These are phyloP conservation scores for Laupala kohalensis DNA, from an alignment of 1,140 invertebrate species.

Conservation along the genomic window DNA sequence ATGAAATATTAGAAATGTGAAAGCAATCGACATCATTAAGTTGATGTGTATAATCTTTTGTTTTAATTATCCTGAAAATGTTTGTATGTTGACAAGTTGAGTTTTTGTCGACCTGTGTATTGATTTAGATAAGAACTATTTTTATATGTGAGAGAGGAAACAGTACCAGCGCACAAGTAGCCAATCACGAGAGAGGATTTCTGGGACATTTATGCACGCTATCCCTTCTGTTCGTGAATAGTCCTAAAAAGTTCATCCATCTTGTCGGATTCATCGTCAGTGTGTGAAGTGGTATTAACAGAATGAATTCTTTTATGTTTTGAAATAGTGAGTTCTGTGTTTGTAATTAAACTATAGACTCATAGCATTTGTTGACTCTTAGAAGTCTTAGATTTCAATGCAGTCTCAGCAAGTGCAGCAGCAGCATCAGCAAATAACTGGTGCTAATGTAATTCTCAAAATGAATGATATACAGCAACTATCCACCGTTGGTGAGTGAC, in stretches of 20 bases:
- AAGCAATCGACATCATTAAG: too few species aligned
- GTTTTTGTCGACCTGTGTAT: too few species aligned
- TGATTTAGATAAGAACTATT: neutral
- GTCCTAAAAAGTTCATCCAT: neutral
- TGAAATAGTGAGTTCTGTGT: neutral
- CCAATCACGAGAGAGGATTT: neutral
- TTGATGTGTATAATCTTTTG: too few species aligned
- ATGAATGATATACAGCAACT: constrained; percentile 61
- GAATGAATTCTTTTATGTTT: neutral
- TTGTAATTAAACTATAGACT: neutral
- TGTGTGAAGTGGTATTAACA: neutral
- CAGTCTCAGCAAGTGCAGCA: constrained; percentile 36
- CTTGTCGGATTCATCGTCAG: neutral
- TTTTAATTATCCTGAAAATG: too few species aligned
- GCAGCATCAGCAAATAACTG: constrained; percentile 31
- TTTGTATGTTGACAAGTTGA: too few species aligned
- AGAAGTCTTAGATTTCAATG: constrained; percentile 22
- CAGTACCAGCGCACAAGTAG: neutral
- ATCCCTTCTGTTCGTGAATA: neutral
- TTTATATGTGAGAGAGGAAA: neutral
- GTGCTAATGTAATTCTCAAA: constrained; percentile 49
- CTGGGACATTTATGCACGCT: neutral
- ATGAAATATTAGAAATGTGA: too few species aligned
- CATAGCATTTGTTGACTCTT: too few species aligned
- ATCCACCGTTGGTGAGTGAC: constrained; percentile 48